Base-by-base conservation (phyloP, 1,140 invertebrate genomes). In the Trichomalopsis sarcophagae region DNA sequence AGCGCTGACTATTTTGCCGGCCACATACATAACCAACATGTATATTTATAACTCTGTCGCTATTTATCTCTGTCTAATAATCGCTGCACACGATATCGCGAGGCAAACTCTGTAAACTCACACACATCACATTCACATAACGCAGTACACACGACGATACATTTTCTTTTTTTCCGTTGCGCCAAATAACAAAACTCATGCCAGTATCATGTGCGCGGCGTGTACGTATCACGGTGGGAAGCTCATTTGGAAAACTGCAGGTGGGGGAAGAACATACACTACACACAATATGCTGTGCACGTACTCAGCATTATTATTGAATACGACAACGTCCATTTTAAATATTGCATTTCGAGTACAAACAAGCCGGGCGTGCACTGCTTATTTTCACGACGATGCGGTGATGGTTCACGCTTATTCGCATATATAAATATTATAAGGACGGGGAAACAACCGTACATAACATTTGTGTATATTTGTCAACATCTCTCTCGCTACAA, bases 371-470 rank as follows among this genome's bases (percentile, higher is more conserved):
- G 55, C 79, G 84, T 84, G 86, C 66, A 90, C 87, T 89, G 86
- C 86, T 89, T 89, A 87, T 89, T 89, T 88, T 90, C 86, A 89
- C 89, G 90, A 68, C 40, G n/a, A 55, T 71, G 50, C 71, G 83
- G 91, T 92, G 91, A 91, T 90, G 91, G 91, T 90, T 92, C 90
- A 92, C 89, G 91, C 91, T 93, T 93, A 44, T 44, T 44, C 40
- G 23, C 14, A 30, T 74, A 71, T 71, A 84, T 11, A 84, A 23
- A 74, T 82, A 74, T 27, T 21, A 27, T 27, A 33, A 82, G 27
- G 47, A 17, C 55, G 75, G 55, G 30, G 81, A 23, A 21, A 62
- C n/a, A 71, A 71, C 62, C 55, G 50, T n/a, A 77, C 71, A 36
- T 71, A 69, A 81, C n/a, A 55, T 23, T 36, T 81, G 33, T 81